These are phyloP conservation scores for Drosophila putrida DNA, from an alignment of 2,888 invertebrate genomes.

Conservation along the genomic window DNA sequence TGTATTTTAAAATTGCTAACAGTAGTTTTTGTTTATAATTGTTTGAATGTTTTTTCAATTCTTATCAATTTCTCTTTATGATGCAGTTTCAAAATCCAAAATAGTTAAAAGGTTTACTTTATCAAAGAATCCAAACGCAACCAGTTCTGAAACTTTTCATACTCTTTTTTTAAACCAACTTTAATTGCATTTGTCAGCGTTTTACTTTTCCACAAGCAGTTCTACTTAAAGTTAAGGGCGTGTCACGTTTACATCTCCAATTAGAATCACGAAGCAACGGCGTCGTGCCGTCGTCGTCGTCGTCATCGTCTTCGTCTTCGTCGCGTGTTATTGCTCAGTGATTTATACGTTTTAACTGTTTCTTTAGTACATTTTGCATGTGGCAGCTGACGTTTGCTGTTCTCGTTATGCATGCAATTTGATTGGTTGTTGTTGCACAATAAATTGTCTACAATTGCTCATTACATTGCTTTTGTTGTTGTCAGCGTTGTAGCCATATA, in stretches of 20 bases:
- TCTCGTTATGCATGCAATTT: constrained; percentile 40
- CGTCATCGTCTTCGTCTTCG: constrained; percentile 17
- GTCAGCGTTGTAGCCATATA: constrained; percentile 41
- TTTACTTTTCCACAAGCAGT: neutral
- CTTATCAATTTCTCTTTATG: too few relatives aligned
- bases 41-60: too few relatives aligned
- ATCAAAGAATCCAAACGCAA: neutral
- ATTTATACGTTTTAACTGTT: constrained; percentile 69
- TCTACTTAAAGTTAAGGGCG: neutral
- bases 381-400: constrained; percentile 48
- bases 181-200: neutral
- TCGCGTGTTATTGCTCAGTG: constrained; percentile 68
- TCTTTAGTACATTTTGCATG: constrained; percentile 55
- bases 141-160: neutral
- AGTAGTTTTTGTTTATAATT: too few relatives aligned
- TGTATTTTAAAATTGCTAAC: too few relatives aligned
- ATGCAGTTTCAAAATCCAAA: too few relatives aligned
- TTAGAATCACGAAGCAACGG: constrained; percentile 27
- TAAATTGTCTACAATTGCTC: constrained; percentile 53
- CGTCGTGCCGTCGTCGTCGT: constrained; percentile 18
- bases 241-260: constrained; percentile 34
- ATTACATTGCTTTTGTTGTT: constrained; percentile 37
- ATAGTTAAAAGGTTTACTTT: neutral
- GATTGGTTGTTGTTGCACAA: constrained; percentile 38
- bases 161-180: neutral